phyloP scores from a whole-genome alignment of 2,888 invertebrate species.

The Lochmaea crataegi region DNA sequence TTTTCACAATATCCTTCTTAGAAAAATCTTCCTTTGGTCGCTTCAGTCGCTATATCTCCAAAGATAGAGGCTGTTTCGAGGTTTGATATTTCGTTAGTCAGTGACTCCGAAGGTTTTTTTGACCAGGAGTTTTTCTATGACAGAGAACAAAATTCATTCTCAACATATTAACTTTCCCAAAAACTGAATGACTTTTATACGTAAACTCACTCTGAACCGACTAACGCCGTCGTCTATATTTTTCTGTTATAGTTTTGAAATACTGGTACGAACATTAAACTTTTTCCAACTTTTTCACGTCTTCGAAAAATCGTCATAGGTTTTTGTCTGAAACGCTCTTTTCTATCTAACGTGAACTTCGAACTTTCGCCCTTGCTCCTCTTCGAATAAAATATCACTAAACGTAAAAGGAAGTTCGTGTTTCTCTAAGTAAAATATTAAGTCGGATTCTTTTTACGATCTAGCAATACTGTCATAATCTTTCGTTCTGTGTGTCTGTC shows the following conservation, averaged over 20 bases:
- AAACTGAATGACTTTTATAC: not conserved
- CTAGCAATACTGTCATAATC: constrained; percentile 3
- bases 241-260: not conserved
- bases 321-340: not conserved
- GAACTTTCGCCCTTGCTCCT: constrained; percentile 11
- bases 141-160: too few species aligned
- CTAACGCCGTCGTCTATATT: too few species aligned
- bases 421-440: constrained; percentile 30
- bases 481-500: not conserved
- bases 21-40: too few species aligned
- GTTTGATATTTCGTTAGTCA: too few species aligned
- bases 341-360: not conserved
- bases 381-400: constrained; percentile 11
- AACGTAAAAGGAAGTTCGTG: constrained; percentile 30
- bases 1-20: too few species aligned
- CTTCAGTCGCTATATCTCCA: too few species aligned
- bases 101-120: too few species aligned
- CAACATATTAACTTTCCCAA: too few species aligned
- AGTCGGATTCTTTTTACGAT: constrained; percentile 25
- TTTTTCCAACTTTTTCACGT: constrained; percentile 8
- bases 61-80: too few species aligned
- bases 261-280: not conserved
- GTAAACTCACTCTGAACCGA: not conserved
- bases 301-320: constrained; percentile 8
- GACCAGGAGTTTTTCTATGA: too few species aligned